These are phyloP conservation scores for Drosophila sulfurigaster DNA, from an alignment of 1,140 invertebrate genomes.

Conservation along the genomic window DNA sequence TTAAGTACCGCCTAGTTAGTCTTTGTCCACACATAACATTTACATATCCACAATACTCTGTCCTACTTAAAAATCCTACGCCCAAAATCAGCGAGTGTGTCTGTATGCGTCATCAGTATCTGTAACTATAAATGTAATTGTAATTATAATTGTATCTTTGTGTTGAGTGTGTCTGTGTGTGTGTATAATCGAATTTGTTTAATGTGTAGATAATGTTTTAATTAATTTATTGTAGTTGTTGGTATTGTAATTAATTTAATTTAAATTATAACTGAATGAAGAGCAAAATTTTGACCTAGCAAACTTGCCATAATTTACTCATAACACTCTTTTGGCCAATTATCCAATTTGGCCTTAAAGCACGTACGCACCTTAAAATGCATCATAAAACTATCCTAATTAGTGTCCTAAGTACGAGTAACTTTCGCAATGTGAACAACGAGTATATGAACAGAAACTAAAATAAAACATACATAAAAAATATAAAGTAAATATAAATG, in stretches of 20 bases:
- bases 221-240: constrained; percentile 83
- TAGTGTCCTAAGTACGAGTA: constrained; percentile 60
- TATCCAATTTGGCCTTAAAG: constrained; percentile 23
- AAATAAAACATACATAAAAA: constrained; percentile 25
- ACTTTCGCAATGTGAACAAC: constrained; percentile 53
- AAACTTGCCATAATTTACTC: constrained; percentile 73
- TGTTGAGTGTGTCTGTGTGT: constrained; percentile 28
- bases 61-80: constrained; percentile 39
- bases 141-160: constrained; percentile 19
- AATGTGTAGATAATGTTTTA: constrained; percentile 75
- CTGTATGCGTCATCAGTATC: constrained; percentile 14
- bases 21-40: constrained; percentile 14
- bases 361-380: constrained; percentile 60
- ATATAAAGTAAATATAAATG: constrained; percentile 40
- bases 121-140: constrained; percentile 15
- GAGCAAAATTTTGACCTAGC: constrained; percentile 63
- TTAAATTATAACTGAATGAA: constrained; percentile 56
- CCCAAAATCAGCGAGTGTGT: constrained; percentile 11
- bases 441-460: constrained; percentile 4
- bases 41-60: constrained; percentile 26
- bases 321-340: constrained; percentile 28
- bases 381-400: constrained; percentile 71
- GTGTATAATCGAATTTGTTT: constrained; percentile 72
- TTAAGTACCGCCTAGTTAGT: constrained; percentile 33
- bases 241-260: constrained; percentile 76